Percentiles rank a stretch among this genome's conserved stretches.
Evolutionary conservation across 2,113 vertebrate genomes (phyloP).

Genomic region (Danio rerio): GRCz12tu NC_133179.1:8987501-8988000

Average conservation of each 20-base stretch:
- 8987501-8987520: neutral
- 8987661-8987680: neutral
- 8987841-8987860: neutral
- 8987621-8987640: neutral
- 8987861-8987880: neutral
- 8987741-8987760: neutral
- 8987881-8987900: neutral
- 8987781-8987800: neutral
- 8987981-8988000: slow-evolving; percentile 11
- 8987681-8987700: neutral
- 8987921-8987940: neutral
- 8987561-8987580: neutral
- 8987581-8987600: neutral
- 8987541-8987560: neutral
- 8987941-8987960: neutral
- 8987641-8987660: neutral
- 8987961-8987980: neutral
- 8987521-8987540: neutral
- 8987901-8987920: neutral
- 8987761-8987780: neutral
- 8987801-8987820: neutral
- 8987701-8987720: neutral
- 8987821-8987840: neutral
- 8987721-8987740: neutral
- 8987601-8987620: neutral